Evolutionary conservation across 2,797 vertebrate genomes (phyloP), one percentile per base, ranked within the genome.

Genomic region (Benthosema pterotum): DNA sequence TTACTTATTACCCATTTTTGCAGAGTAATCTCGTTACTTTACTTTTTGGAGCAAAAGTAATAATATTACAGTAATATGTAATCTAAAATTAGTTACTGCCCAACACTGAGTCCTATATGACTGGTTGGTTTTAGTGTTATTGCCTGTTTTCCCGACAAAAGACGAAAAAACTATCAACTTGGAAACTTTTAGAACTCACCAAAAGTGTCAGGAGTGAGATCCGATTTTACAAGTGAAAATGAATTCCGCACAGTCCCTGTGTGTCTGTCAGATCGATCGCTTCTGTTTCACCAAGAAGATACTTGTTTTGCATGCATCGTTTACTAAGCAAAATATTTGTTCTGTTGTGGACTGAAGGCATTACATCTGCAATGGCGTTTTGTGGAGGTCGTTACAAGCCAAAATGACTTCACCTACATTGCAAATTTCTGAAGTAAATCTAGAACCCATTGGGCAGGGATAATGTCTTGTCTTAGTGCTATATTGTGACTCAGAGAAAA

Each of bases 141-240:
- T 52, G 51, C 59, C 54, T 49, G 18, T 80, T 72, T 76, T 69
- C 72, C 53, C n/a, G n/a, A n/a, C n/a, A n/a, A n/a, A n/a, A n/a
- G n/a, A n/a, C n/a, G n/a, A 74, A 25, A 25, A 25, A 25, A 25
- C 22, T 25, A 25, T 25, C 3, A 25, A 25, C 22, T 25, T 25
- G 5, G 22, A 25, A 25, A 25, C 22, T 25, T 25, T 25, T 25
- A 66, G 73, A 75, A 79, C 60, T 66, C 69, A 61, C 74, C 65
- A 79, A 81, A 87, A 68, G 80, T 82, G 80, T 85, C 83, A 74
- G 82, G 9, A 76, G 76, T 69, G 72, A 85, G 74, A 74, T 69
- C 64, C 70, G 69, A 74, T 75, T 79, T 79, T 77, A 73, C 67
- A 81, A 77, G 70, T 70, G 83, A 88, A 91, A 89, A 88, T 88